Conservation (phyloP, 2,888 invertebrate genomes). For the Ochropacha duplaris region DNA sequence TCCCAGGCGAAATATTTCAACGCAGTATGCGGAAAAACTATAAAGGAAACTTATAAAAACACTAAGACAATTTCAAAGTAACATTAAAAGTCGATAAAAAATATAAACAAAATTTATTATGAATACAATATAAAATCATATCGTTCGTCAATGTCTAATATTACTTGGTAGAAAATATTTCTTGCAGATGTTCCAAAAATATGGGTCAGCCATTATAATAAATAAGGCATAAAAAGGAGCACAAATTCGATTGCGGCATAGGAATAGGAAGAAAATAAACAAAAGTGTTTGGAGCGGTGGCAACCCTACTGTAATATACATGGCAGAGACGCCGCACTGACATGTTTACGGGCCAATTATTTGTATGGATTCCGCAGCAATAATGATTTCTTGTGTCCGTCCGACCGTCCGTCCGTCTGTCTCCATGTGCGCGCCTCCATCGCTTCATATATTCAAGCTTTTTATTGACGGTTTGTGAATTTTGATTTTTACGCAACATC, state of each 20-base stretch:
- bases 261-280: not conserved
- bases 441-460: constrained; percentile 61
- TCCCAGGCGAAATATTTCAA: too few relatives aligned
- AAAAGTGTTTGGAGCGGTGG: constrained; percentile 12
- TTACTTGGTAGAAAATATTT: not conserved
- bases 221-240: not conserved
- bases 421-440: constrained; percentile 20
- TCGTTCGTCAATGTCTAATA: too few relatives aligned
- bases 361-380: constrained; percentile 81
- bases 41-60: too few relatives aligned
- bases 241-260: not conserved
- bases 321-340: constrained; percentile 81
- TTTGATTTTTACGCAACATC: constrained; percentile 56
- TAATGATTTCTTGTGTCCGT: constrained; percentile 80
- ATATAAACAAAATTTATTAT: too few relatives aligned
- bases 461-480: constrained; percentile 63
- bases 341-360: constrained; percentile 84
- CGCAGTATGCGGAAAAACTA: too few relatives aligned
- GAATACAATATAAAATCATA: too few relatives aligned
- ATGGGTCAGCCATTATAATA: not conserved
- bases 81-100: too few relatives aligned
- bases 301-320: constrained; percentile 78
- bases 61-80: too few relatives aligned
- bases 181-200: not conserved
- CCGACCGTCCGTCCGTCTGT: constrained; percentile 35